A percentile compares a stretch with the other conserved stretches of the same genome.
These are phyloP conservation scores for Conopomorpha cramerella DNA, from an alignment of 1,140 invertebrate species.

Conservation along the genomic window DNA sequence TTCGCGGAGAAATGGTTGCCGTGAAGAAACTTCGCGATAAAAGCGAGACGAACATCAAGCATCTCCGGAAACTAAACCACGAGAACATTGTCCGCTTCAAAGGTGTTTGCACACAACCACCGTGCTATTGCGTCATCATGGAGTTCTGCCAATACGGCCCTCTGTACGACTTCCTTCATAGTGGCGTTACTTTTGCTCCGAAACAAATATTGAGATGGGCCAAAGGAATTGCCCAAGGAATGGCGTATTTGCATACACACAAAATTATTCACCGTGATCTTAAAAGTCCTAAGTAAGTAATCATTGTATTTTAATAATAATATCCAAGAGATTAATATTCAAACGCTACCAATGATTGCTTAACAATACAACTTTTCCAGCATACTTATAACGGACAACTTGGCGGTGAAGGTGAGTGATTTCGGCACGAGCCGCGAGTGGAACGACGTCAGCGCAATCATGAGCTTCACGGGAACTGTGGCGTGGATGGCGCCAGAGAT, in stretches of 20 bases:
- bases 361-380: too few relatives aligned
- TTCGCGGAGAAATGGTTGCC: constrained; percentile 85
- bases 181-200: constrained; percentile 79
- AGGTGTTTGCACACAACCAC: constrained; percentile 93
- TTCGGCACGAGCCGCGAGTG: constrained; percentile 95
- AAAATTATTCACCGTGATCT: constrained; percentile 98
- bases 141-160: constrained; percentile 96
- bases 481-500: constrained; percentile 99
- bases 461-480: constrained; percentile 97
- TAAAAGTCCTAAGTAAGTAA: constrained; percentile 93
- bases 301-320: background rate
- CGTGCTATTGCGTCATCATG: constrained; percentile 96
- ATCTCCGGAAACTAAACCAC: constrained; percentile 93
- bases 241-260: constrained; percentile 94
- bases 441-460: constrained; percentile 94
- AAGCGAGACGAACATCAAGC: constrained; percentile 93
- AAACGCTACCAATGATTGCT: constrained; percentile 27
- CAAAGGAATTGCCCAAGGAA: constrained; percentile 93
- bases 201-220: constrained; percentile 87
- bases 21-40: constrained; percentile 95
- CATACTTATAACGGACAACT: constrained; percentile 88
- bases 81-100: constrained; percentile 96
- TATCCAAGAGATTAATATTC: constrained; percentile 1
- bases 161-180: constrained; percentile 87
- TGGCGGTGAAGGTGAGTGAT: constrained; percentile 95